phyloP scores from a whole-genome alignment of 2,888 invertebrate species.

The Anorthoa munda region DNA sequence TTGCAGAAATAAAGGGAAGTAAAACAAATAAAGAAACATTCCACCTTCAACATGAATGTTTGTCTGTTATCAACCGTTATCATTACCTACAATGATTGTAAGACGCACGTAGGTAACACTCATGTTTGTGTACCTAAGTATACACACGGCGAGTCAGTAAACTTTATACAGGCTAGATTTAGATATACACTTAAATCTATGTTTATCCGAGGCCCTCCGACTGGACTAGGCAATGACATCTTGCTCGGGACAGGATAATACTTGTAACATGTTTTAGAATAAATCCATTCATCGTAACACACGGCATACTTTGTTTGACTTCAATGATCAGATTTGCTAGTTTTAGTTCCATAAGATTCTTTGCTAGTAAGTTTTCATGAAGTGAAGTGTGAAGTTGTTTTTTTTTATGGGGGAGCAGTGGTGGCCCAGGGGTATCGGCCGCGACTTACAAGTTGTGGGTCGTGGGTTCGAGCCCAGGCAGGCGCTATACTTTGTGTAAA shows the following conservation, averaged over 20 bases:
- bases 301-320: not conserved
- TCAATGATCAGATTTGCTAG: conserved; percentile 12
- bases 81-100: conserved; percentile 56
- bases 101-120: conserved; percentile 54
- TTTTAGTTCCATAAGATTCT: conserved; percentile 4
- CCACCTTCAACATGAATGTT: conserved; percentile 48
- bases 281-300: conserved; percentile 14
- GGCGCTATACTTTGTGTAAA: too few relatives aligned
- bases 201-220: conserved; percentile 48
- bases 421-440: too few relatives aligned
- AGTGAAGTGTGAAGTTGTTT: too few relatives aligned
- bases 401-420: too few relatives aligned
- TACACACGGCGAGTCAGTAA: conserved; percentile 56
- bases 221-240: conserved; percentile 47
- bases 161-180: conserved; percentile 63
- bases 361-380: not conserved
- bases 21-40: conserved; percentile 32
- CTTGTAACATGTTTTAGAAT: conserved; percentile 19
- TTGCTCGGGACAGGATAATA: conserved; percentile 12
- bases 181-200: conserved; percentile 57
- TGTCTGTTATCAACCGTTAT: conserved; percentile 63
- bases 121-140: conserved; percentile 43
- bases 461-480: too few relatives aligned
- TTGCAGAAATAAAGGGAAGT: conserved; percentile 5
- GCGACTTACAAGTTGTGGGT: too few relatives aligned